phyloP scores from a whole-genome alignment of 2,113 vertebrate species.

The Pogonocichla stellata region DNA sequence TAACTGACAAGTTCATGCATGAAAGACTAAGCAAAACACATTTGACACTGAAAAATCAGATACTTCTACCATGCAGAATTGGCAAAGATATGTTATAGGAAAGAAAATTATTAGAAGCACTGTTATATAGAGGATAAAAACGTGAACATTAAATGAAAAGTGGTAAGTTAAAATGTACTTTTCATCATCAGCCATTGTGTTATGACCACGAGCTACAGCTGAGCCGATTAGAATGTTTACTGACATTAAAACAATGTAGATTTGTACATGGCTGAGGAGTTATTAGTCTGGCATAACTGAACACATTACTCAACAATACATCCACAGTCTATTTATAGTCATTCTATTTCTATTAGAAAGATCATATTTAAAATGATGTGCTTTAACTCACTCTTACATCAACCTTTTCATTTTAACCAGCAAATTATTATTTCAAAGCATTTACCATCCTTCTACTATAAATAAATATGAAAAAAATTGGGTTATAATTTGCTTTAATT shows the following conservation, averaged over 20 bases:
- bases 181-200: not conserved
- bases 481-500: slow-evolving; percentile 25
- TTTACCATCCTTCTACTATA: not conserved
- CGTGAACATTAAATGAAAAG: not conserved
- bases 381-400: slow-evolving; percentile 48
- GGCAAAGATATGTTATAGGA: not conserved
- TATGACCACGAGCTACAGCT: slow-evolving; percentile 44
- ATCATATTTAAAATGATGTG: slow-evolving; percentile 39
- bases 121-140: not conserved
- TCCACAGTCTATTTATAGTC: slow-evolving; percentile 55
- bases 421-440: slow-evolving; percentile 48
- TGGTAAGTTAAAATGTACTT: slow-evolving; percentile 25
- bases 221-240: slow-evolving; percentile 43
- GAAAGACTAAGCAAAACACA: not conserved
- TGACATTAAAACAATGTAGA: slow-evolving; percentile 56
- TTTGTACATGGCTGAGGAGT: not conserved
- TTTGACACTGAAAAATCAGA: not conserved
- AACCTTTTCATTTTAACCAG: slow-evolving; percentile 44
- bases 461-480: slow-evolving; percentile 11
- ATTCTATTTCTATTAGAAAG: slow-evolving; percentile 26
- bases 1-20: slow-evolving; percentile 1
- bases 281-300: slow-evolving; percentile 53
- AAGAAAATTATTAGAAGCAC: not conserved
- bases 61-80: not conserved
- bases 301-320: not conserved